phyloP scores from a whole-genome alignment of 2,888 invertebrate species.

The Steinernema hermaphroditum region DNA sequence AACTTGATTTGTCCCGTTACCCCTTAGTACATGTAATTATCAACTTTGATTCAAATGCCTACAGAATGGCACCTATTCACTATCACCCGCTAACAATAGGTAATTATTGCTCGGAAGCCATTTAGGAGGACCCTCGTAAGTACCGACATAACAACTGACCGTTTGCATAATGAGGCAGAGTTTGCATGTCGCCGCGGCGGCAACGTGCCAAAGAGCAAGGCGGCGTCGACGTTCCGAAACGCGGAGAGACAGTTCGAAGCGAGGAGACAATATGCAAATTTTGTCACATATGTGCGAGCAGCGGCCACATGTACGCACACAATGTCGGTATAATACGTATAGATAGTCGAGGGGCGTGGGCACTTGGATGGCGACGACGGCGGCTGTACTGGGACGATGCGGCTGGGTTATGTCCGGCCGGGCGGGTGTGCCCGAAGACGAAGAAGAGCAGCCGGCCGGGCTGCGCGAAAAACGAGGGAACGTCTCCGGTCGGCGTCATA shows the following conservation, averaged over 20 bases:
- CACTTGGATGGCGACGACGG: background rate
- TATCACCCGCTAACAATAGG: conserved; percentile 1
- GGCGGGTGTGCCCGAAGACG: conserved; percentile 5
- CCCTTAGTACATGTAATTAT: too few species aligned
- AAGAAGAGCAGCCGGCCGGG: background rate
- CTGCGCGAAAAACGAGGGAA: conserved; percentile 26
- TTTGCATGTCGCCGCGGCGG: conserved; percentile 19
- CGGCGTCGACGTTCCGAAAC: background rate
- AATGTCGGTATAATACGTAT: conserved; percentile 15
- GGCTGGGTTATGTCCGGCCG: background rate
- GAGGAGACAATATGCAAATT: conserved; percentile 22
- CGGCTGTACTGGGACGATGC: background rate
- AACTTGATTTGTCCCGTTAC: too few species aligned
- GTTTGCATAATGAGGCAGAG: conserved; percentile 15
- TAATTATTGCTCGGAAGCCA: background rate
- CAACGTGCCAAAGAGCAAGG: background rate
- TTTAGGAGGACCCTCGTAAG: background rate
- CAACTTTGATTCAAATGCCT: too few species aligned
- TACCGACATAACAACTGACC: conserved; percentile 1
- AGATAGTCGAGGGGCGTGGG: conserved; percentile 7
- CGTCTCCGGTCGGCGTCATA: conserved; percentile 3
- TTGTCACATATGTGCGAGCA: conserved; percentile 24
- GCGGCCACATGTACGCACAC: conserved; percentile 17
- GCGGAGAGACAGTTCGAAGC: background rate
- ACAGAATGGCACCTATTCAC: too few species aligned